A percentile compares a stretch with the other conserved stretches of the same genome.
Evolutionary conservation across 1,140 invertebrate genomes (phyloP).

Genomic region (Leptopilina boulardi): DNA sequence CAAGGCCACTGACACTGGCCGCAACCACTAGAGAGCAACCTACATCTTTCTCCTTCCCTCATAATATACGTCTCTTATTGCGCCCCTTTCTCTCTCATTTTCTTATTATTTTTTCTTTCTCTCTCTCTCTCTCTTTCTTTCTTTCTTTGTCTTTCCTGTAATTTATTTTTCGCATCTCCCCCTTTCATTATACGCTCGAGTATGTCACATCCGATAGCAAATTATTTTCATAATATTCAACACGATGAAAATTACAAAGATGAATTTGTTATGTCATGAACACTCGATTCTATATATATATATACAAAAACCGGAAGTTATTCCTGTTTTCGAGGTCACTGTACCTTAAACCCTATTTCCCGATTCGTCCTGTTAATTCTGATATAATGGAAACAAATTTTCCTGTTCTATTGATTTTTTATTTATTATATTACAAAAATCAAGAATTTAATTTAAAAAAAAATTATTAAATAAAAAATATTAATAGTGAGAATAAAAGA

Average conservation of each 20-base stretch:
- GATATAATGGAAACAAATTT: no score
- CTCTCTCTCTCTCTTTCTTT: conserved; percentile 41
- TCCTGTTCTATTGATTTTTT: no score
- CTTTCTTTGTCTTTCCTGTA: conserved; percentile 16
- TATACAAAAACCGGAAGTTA: neutral
- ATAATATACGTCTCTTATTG: conserved; percentile 61
- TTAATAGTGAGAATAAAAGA: no score
- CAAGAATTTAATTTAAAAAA: no score
- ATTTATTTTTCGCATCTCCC: neutral
- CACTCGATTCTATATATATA: neutral
- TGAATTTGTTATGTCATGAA: conserved; percentile 22
- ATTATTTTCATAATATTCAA: conserved; percentile 14
- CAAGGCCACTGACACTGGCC: conserved; percentile 76
- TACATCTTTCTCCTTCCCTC: conserved; percentile 59
- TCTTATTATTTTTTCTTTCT: conserved; percentile 49
- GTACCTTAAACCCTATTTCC: neutral
- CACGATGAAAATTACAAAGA: conserved; percentile 17
- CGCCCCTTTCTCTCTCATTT: conserved; percentile 51
- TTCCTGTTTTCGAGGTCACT: conserved; percentile 16
- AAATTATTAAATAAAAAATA: no score
- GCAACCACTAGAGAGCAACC: conserved; percentile 59
- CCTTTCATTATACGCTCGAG: neutral
- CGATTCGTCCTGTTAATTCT: no score
- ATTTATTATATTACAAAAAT: no score
- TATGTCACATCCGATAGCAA: conserved; percentile 12